Evolutionary conservation across 2,888 invertebrate genomes (phyloP), one percentile per base, ranked within the genome.

Genomic region (Sepioteuthis lessoniana): DNA sequence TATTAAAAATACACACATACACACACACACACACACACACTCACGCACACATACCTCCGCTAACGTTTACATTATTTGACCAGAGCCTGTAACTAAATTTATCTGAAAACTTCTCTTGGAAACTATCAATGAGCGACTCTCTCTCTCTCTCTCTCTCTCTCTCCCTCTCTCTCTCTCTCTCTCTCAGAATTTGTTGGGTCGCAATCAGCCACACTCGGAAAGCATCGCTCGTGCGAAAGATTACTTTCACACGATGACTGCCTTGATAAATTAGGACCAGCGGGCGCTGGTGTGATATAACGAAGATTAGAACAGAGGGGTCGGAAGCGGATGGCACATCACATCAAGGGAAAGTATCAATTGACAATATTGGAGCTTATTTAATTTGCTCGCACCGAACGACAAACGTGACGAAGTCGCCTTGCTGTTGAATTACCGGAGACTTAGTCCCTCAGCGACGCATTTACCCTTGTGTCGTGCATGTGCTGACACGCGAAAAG

Each of bases 331-430:
- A 16, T 4, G n/a, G 76, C 16, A 76, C 76, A n/a, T 16, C 76
- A 76, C 35, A 76, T 76, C n/a, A 76, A 76, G 76, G 76, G 76
- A 76, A 76, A 76, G 76, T 76, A 76, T 76, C 76, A 76, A 76
- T 76, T 76, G 76, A 76, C 76, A 76, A 76, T 76, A 76, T 76
- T 76, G 76, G 76, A 76, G 76, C n/a, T 76, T 76, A 76, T 76
- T 76, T 76, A 76, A 76, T 76, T 76, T 76, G 76, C 76, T 76
- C 16, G 19, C n/a, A 13, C n/a, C 76, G n/a, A 76, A 76, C n/a
- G n/a, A 35, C 76, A 76, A 76, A 76, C 76, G 76, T 76, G 76
- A 76, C 76, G n/a, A 76, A n/a, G 76, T 35, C 76, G 19, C 76
- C 76, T 76, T 19, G n/a, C 19, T 35, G 76, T 76, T 16, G 76